Percentiles rank a stretch among this genome's conserved stretches.
phyloP scores from a whole-genome alignment of 2,888 invertebrate species.

The Teleiodes luculella region DNA sequence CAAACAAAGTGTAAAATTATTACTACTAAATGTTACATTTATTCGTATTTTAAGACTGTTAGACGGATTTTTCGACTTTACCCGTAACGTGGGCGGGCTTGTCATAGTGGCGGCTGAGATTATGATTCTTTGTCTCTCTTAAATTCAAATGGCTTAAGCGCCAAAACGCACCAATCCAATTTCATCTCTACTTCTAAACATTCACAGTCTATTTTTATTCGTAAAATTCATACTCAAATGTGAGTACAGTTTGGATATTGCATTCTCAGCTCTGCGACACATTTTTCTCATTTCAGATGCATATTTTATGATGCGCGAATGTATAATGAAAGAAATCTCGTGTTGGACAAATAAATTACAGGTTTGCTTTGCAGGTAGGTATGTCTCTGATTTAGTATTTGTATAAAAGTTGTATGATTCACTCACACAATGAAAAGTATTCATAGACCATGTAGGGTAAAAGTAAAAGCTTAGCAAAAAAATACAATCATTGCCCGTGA shows the following conservation, averaged over 20 bases:
- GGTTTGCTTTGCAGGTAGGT: no score
- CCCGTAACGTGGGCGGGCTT: constrained; percentile 45
- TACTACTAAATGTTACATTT: not conserved
- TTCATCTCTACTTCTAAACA: not conserved
- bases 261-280: constrained; percentile 61
- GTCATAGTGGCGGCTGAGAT: constrained; percentile 59
- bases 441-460: no score
- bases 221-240: not conserved
- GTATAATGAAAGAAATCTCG: constrained; percentile 69
- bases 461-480: no score
- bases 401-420: no score
- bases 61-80: not conserved
- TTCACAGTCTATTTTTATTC: not conserved
- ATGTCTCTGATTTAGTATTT: no score
- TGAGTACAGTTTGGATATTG: not conserved
- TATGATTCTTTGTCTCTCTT: constrained; percentile 53
- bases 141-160: constrained; percentile 28
- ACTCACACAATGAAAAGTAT: no score
- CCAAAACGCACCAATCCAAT: not conserved
- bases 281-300: constrained; percentile 76
- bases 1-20: no score
- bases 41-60: not conserved
- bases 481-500: no score
- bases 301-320: constrained; percentile 71
- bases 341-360: constrained; percentile 61